phyloP scores from a whole-genome alignment of 2,113 vertebrate species.

The Microcebus tavaratra region DNA sequence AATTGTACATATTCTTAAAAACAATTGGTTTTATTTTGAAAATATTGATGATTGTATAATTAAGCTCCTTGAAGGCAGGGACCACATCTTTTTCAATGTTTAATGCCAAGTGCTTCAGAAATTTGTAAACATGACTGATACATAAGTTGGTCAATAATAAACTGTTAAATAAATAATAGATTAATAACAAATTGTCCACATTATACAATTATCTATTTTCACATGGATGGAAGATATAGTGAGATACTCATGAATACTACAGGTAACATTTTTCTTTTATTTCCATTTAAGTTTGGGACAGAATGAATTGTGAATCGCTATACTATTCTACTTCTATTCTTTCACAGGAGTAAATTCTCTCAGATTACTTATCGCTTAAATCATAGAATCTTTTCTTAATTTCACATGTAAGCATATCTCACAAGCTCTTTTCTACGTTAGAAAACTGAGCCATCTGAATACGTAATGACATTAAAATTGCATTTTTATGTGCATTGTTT shows the following conservation, averaged over 20 bases:
- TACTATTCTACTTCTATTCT: background rate
- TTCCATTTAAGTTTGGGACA: background rate
- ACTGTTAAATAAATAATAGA: background rate
- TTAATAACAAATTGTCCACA: background rate
- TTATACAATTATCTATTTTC: conserved; percentile 26
- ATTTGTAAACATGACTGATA: background rate
- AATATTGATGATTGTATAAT: conserved; percentile 51
- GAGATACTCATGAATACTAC: background rate
- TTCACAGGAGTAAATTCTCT: conserved; percentile 8
- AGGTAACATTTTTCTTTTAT: background rate
- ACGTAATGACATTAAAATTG: background rate
- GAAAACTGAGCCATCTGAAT: background rate
- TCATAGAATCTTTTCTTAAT: background rate
- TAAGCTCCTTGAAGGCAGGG: conserved; percentile 20
- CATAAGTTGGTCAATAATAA: background rate
- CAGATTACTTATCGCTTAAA: background rate
- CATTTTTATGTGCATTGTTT: background rate
- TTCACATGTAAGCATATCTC: background rate
- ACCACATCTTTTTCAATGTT: conserved; percentile 21
- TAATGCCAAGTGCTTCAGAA: conserved; percentile 39
- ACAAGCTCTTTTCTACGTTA: background rate
- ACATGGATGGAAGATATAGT: background rate
- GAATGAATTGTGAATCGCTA: background rate
- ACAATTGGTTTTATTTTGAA: conserved; percentile 56
- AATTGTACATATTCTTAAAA: conserved; percentile 42